Evolutionary conservation across 1,140 invertebrate genomes (phyloP), one percentile per base, ranked within the genome.

Genomic region (Heliothis virescens): DNA sequence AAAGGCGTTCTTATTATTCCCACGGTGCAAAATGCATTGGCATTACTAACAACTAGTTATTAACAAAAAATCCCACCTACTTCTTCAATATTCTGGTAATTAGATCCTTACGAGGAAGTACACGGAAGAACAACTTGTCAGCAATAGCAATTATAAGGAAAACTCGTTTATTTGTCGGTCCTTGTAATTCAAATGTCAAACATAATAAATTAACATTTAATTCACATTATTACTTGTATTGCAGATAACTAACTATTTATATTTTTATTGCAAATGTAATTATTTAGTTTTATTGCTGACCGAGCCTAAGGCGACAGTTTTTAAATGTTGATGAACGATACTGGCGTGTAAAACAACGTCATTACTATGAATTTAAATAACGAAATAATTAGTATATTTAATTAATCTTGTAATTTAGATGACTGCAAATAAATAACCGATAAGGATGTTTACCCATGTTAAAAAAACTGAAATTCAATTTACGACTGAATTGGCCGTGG

Each of bases 121-220:
- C 55, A 2, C 18, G 41, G 18, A 75, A 50, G 41, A 21, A 62
- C 16, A 16, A 7, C 29, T 15, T 2, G 15, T n/a, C 63, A 21
- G 21, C 12, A 29, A 9, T 34, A 59, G 11, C 50, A 65, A 65
- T 60, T 60, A 74, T 53, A 55, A 53, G 48, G 48, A 41, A 65
- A 65, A 76, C 60, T 21, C 1, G 74, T 65, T 76, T 26, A 65
- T 76, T 53, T 76, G 50, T 65, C 47, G 50, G n/a, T 76, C 48
- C 74, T 12, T 52, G 18, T 52, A 52, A 76, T 53, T 41, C 15
- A 76, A 76, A 76, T 76, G 74, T 76, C 74, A 76, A 65, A 29
- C 26, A 21, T 26, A 53, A 65, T 11, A 11, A 9, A 76, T 76
- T 76, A 52, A 1, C 26, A 76, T 76, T 16, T 60, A 74, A 60